These are phyloP conservation scores for Drosophila yooni DNA, from an alignment of 2,888 invertebrate genomes.

Conservation along the genomic window DNA sequence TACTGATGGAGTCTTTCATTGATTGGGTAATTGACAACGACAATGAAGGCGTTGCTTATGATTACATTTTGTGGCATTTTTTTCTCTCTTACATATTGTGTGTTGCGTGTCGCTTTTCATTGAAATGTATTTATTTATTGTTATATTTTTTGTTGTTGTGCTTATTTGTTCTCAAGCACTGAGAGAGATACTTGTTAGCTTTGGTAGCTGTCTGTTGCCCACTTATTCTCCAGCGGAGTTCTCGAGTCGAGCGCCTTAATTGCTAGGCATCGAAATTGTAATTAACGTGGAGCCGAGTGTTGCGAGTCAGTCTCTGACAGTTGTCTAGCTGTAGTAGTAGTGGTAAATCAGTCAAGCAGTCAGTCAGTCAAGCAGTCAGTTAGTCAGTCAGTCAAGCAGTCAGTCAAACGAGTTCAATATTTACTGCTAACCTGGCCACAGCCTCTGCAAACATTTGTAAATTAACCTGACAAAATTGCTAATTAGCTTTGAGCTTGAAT, in stretches of 20 bases:
- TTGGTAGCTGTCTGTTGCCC: constrained; percentile 24
- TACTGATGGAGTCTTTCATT: constrained; percentile 37
- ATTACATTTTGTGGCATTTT: constrained; percentile 41
- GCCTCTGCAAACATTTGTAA: constrained; percentile 37
- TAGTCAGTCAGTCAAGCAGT: constrained; percentile 14
- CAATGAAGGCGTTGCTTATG: constrained; percentile 48
- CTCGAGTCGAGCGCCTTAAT: constrained; percentile 50
- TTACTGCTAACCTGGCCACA: constrained; percentile 4
- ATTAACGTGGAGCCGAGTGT: constrained; percentile 41
- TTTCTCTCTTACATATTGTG: not conserved
- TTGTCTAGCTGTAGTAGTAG: not conserved
- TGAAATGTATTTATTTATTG: constrained; percentile 34
- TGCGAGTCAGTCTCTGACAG: constrained; percentile 2
- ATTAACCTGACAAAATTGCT: constrained; percentile 42
- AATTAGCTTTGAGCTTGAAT: constrained; percentile 51
- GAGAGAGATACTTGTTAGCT: constrained; percentile 32
- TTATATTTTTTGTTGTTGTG: not conserved
- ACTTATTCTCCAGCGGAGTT: constrained; percentile 44
- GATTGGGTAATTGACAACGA: constrained; percentile 69
- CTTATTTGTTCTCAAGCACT: constrained; percentile 15
- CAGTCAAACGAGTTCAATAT: constrained; percentile 1
- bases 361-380: constrained; percentile 10
- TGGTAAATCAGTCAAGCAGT: constrained; percentile 5
- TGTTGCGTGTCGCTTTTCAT: constrained; percentile 25
- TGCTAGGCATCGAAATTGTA: constrained; percentile 59